Conservation (phyloP, 2,113 vertebrate species). For the Lasiurus cinereus region DNA sequence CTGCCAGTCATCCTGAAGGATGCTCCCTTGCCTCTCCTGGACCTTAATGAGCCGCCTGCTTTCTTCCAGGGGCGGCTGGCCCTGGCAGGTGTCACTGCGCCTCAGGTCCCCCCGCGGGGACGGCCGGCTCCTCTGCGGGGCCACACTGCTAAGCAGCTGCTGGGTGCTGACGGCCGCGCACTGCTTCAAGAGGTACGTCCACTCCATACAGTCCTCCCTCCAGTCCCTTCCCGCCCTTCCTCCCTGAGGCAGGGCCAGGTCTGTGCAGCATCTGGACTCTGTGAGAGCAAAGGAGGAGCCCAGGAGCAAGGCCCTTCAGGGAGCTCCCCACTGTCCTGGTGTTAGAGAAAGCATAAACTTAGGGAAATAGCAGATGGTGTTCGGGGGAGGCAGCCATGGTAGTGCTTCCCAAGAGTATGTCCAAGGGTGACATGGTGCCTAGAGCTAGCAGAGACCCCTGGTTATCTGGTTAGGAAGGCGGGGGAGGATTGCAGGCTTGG, state of each 20-base stretch:
- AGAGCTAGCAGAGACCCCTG: not conserved
- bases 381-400: not conserved
- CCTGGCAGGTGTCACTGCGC: conserved; percentile 96
- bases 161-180: conserved; percentile 98
- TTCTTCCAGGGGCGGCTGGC: conserved; percentile 94
- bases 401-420: not conserved
- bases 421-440: too few relatives aligned
- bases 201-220: not conserved
- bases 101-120: conserved; percentile 93
- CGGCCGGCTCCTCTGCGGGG: conserved; percentile 95
- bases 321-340: not conserved
- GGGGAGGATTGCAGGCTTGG: not conserved
- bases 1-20: not conserved
- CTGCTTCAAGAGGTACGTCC: conserved; percentile 95
- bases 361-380: not conserved
- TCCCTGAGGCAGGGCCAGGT: too few relatives aligned
- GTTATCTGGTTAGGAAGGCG: not conserved
- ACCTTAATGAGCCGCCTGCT: not conserved
- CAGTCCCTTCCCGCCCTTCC: too few relatives aligned
- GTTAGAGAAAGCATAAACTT: not conserved
- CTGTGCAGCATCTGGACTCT: too few relatives aligned
- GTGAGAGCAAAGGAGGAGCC: not conserved
- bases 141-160: conserved; percentile 96
- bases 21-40: not conserved
- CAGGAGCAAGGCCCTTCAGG: not conserved